phyloP scores from a whole-genome alignment of 2,113 vertebrate genomes.

The Glaucomys volans region DNA sequence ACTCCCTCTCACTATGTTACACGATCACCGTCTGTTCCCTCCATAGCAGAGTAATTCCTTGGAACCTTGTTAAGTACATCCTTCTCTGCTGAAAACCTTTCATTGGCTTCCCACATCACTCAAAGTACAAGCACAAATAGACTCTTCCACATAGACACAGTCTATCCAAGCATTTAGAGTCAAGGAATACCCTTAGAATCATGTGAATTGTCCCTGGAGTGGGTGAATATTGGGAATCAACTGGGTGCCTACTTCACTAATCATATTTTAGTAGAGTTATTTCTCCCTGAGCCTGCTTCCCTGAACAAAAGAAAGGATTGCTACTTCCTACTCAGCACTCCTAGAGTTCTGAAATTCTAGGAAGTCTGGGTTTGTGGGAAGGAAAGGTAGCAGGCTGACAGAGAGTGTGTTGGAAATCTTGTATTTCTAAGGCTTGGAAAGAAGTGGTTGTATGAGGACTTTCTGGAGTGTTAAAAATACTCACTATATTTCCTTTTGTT shows the following conservation, averaged over 20 bases:
- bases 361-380: background rate
- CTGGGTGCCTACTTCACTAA: background rate
- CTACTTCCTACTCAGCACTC: background rate
- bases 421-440: background rate
- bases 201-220: background rate
- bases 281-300: background rate
- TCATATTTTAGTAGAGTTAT: background rate
- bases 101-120: background rate
- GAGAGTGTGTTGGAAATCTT: background rate
- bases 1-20: background rate
- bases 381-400: background rate
- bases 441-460: no score
- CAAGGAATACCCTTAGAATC: background rate
- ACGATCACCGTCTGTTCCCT: background rate
- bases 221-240: background rate
- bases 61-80: background rate
- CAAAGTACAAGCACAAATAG: background rate
- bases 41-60: background rate
- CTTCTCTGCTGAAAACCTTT: background rate
- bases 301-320: background rate
- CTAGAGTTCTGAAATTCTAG: slow-evolving; percentile 8
- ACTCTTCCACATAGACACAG: background rate
- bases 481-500: no score
- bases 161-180: background rate
- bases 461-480: no score